phyloP scores from a whole-genome alignment of 2,113 vertebrate species.

The Tricholaema leucomelas region DNA sequence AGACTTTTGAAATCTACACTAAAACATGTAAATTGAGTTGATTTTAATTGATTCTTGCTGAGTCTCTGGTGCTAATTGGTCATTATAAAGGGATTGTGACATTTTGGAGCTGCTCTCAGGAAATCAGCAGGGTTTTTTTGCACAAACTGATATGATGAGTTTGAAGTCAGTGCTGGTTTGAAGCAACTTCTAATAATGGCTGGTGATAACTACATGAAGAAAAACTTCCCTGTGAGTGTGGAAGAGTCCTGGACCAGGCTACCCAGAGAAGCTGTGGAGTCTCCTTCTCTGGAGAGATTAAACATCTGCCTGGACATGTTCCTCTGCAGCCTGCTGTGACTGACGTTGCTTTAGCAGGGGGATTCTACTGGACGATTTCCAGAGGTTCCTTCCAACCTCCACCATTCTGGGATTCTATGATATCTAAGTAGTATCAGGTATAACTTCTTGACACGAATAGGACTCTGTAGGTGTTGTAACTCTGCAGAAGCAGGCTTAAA shows the following conservation, averaged over 20 bases:
- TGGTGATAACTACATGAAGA: not conserved
- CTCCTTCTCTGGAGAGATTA: too few species aligned
- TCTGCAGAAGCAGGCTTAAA: not conserved
- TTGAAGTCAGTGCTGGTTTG: not conserved
- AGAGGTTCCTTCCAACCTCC: too few species aligned
- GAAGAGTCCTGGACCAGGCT: too few species aligned
- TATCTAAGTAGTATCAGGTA: not conserved
- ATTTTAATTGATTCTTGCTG: not conserved
- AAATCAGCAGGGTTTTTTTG: not conserved
- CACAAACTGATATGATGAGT: not conserved
- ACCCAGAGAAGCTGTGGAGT: too few species aligned
- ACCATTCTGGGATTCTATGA: too few species aligned
- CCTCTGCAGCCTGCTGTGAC: too few species aligned
- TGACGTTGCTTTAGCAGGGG: too few species aligned
- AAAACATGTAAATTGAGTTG: not conserved
- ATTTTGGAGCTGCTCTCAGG: not conserved
- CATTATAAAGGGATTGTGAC: not conserved
- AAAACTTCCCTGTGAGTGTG: too few species aligned
- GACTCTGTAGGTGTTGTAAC: not conserved
- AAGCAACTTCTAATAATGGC: not conserved
- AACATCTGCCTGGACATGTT: too few species aligned
- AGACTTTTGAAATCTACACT: slow-evolving; percentile 17
- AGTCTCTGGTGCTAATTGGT: not conserved
- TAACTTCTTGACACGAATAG: not conserved
- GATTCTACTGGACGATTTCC: too few species aligned